These are phyloP conservation scores for Parambassis ranga DNA, from an alignment of 2,797 vertebrate species.

Conservation along the genomic window DNA sequence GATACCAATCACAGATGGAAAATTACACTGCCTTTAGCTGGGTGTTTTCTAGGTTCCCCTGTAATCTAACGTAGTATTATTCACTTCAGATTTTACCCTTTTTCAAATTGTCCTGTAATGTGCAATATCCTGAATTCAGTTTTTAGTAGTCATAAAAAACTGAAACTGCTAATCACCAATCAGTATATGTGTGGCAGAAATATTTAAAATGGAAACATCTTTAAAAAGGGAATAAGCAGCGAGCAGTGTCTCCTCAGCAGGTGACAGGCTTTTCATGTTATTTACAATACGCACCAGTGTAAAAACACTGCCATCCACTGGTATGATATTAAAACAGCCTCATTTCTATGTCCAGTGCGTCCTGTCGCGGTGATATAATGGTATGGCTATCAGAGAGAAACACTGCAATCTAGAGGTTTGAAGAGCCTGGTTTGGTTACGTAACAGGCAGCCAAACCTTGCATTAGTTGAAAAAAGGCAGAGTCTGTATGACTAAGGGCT, in stretches of 20 bases:
- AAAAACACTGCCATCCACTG: conserved; percentile 66
- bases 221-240: not conserved
- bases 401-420: conserved; percentile 52
- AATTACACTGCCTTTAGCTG: conserved; percentile 1
- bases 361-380: not conserved
- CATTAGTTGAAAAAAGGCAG: conserved; percentile 31
- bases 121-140: not conserved
- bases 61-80: not conserved
- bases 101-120: not conserved
- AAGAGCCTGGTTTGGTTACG: conserved; percentile 41
- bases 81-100: not conserved
- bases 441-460: conserved; percentile 52
- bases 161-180: not conserved
- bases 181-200: not conserved
- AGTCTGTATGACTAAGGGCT: conserved; percentile 56
- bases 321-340: not conserved
- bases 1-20: conserved; percentile 44
- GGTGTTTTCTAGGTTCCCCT: not conserved
- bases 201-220: too few species aligned
- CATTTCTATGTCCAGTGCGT: not conserved
- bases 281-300: not conserved
- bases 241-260: not conserved
- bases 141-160: not conserved
- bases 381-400: conserved; percentile 26
- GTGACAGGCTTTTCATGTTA: not conserved